Evolutionary conservation across 1,140 invertebrate species (phyloP).

Genomic region (Zaprionus lachaisei): DNA sequence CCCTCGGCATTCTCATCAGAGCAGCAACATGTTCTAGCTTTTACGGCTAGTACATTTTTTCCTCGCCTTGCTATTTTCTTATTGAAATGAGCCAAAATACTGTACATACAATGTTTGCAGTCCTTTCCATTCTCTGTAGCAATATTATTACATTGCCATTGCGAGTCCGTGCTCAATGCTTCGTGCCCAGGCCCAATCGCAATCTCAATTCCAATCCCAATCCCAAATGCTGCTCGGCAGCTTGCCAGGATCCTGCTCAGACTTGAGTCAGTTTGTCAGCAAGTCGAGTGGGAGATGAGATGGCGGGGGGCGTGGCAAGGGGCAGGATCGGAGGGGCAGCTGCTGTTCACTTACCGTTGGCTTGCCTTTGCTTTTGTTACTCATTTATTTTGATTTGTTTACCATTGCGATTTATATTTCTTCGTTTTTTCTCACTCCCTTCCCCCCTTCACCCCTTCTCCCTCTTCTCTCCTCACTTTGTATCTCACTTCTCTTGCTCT

Average conservation of each 20-base stretch:
- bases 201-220: constrained; percentile 58
- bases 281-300: constrained; percentile 24
- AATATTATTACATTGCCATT: constrained; percentile 49
- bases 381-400: constrained; percentile 84
- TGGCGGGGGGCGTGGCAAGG: too few relatives aligned
- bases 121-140: constrained; percentile 19
- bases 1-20: constrained; percentile 42
- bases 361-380: constrained; percentile 70
- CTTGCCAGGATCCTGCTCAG: constrained; percentile 44
- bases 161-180: constrained; percentile 1
- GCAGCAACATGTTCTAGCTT: constrained; percentile 52
- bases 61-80: constrained; percentile 61
- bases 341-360: constrained; percentile 32
- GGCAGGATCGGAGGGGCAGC: neutral
- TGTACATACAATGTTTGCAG: constrained; percentile 65
- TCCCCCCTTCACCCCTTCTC: neutral
- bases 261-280: constrained; percentile 57
- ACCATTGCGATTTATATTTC: constrained; percentile 82
- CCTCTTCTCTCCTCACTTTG: neutral
- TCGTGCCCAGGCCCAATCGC: constrained; percentile 7
- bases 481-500: constrained; percentile 11
- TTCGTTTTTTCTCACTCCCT: constrained; percentile 47
- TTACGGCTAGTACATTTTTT: constrained; percentile 70
- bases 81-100: constrained; percentile 77
- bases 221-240: constrained; percentile 42